These are phyloP conservation scores for Climacteris rufus DNA, from an alignment of 2,113 vertebrate species.

Conservation along the genomic window DNA sequence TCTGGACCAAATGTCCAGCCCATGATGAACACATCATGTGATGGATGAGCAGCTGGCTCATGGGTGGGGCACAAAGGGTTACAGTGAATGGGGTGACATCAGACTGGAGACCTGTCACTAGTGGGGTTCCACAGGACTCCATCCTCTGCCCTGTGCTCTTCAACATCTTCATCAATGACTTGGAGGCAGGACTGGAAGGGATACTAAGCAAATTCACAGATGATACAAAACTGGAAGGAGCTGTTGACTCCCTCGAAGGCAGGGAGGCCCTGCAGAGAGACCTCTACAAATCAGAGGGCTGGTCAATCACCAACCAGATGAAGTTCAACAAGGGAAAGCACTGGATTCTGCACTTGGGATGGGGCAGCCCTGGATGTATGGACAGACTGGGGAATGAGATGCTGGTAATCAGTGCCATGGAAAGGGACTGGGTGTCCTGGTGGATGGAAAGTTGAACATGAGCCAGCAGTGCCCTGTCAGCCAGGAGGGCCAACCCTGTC, in stretches of 20 bases:
- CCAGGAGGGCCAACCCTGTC: background rate
- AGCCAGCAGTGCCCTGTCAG: background rate
- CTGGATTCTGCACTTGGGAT: rapidly evolving
- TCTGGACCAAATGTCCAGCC: background rate
- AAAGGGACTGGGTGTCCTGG: background rate
- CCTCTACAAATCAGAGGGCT: background rate
- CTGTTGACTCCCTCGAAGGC: background rate
- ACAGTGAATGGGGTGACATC: too few species aligned
- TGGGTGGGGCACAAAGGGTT: background rate
- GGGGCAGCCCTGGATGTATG: rapidly evolving
- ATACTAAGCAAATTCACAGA: background rate
- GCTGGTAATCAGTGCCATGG: rapidly evolving
- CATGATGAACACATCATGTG: rapidly evolving
- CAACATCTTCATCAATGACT: background rate
- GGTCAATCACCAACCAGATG: background rate
- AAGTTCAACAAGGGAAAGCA: background rate
- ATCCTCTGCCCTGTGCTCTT: background rate
- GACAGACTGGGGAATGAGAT: background rate
- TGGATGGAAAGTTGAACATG: rapidly evolving
- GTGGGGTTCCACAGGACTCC: too few species aligned
- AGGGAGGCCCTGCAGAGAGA: background rate
- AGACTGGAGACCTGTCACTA: background rate
- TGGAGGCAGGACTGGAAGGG: background rate
- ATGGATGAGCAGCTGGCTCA: background rate
- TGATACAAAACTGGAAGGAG: background rate